These are phyloP conservation scores for Cremastobaeus sp. DNA, from an alignment of 2,888 invertebrate species.

Conservation along the genomic window DNA sequence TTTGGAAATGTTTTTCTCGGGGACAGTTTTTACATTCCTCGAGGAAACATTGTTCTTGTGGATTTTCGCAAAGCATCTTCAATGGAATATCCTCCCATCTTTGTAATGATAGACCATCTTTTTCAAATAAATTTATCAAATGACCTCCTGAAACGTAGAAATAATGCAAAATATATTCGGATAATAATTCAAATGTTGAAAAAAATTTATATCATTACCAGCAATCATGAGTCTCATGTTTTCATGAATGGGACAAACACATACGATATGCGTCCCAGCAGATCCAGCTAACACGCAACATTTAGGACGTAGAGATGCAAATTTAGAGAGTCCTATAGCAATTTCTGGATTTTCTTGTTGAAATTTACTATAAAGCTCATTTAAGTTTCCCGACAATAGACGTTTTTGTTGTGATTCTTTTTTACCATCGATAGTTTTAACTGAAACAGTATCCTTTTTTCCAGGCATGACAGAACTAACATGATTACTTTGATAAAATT, in stretches of 20 bases:
- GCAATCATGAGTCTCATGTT: no score
- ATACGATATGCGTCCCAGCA: conserved; percentile 12
- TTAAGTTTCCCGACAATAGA: conserved; percentile 13
- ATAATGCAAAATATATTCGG: no score
- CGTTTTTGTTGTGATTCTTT: conserved; percentile 4
- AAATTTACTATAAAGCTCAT: conserved; percentile 9
- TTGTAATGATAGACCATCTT: no score
- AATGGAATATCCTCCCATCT: no score
- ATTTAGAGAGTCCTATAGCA: not conserved
- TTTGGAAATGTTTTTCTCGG: no score
- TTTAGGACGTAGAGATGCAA: conserved; percentile 14
- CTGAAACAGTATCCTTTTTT: conserved; percentile 7
- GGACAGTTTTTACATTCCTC: no score
- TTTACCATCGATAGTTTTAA: not conserved
- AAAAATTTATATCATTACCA: no score
- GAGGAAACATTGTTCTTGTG: no score
- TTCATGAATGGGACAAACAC: conserved; percentile 26
- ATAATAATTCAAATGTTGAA: no score
- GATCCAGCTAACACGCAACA: conserved; percentile 2
- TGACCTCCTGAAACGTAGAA: no score
- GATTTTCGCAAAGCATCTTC: no score
- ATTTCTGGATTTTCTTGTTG: conserved; percentile 6
- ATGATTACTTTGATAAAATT: conserved; percentile 25
- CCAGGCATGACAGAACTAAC: conserved; percentile 24
- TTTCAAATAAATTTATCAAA: no score